Percentiles rank a stretch among this genome's conserved stretches.
Evolutionary conservation across 2,797 vertebrate genomes (phyloP).

Genomic region (Molossus alvarezi): DNA sequence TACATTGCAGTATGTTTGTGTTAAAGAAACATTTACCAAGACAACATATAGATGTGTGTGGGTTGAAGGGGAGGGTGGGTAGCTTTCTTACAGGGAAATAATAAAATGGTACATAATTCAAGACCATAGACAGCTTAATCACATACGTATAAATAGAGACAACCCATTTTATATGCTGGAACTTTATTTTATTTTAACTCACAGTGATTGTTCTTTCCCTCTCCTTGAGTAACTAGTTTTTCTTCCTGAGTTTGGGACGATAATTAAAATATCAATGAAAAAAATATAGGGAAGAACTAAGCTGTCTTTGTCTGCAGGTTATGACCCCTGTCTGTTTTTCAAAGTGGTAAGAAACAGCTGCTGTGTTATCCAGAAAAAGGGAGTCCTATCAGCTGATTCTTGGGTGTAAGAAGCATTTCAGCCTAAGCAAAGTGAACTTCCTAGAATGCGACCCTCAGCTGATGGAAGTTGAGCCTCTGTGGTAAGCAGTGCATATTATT

Average conservation of each 20-base stretch:
- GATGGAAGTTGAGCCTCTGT: conserved; percentile 71
- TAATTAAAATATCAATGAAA: neutral
- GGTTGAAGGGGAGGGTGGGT: neutral
- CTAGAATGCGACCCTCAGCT: conserved; percentile 27
- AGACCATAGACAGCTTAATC: conserved; percentile 27
- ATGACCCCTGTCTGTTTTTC: neutral
- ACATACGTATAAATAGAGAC: conserved; percentile 51
- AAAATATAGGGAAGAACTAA: neutral
- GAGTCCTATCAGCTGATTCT: neutral
- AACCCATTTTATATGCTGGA: conserved; percentile 53
- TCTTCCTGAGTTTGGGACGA: neutral
- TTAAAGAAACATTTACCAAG: conserved; percentile 64
- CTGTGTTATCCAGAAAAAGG: conserved; percentile 15
- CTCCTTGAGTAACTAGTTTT: conserved; percentile 22
- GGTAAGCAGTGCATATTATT: conserved; percentile 81
- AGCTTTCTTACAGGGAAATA: neutral
- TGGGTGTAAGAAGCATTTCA: neutral
- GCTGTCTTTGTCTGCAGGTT: neutral
- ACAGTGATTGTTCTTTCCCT: neutral
- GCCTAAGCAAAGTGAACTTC: neutral
- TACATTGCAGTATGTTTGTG: conserved; percentile 51
- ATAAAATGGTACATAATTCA: conserved; percentile 59
- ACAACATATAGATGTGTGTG: neutral
- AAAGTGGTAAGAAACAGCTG: neutral
- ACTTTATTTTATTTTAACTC: conserved; percentile 20